These are phyloP conservation scores for Lithophane socia DNA, from an alignment of 2,888 invertebrate species.

Conservation along the genomic window DNA sequence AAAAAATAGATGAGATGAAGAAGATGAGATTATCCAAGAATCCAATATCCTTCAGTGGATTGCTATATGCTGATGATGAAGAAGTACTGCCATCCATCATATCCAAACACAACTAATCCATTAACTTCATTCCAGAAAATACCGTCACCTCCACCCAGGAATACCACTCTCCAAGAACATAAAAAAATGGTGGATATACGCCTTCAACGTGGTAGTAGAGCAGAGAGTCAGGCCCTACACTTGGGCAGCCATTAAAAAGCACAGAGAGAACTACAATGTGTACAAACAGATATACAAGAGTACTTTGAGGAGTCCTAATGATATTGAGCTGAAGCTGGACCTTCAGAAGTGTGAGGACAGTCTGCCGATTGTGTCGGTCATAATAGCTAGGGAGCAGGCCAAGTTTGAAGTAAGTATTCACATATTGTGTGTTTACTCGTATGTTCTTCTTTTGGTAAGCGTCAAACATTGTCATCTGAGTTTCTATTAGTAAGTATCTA, in stretches of 20 bases:
- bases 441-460: too few relatives aligned
- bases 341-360: slow-evolving; percentile 94
- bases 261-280: slow-evolving; percentile 92
- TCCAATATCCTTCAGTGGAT: background rate
- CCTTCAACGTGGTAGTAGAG: slow-evolving; percentile 92
- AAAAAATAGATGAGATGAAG: too few relatives aligned
- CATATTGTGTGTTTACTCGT: too few relatives aligned
- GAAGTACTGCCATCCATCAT: too few relatives aligned
- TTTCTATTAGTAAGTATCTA: too few relatives aligned
- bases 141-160: slow-evolving; percentile 91
- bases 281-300: slow-evolving; percentile 93
- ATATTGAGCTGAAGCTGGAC: slow-evolving; percentile 93
- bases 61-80: background rate
- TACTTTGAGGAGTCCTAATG: slow-evolving; percentile 92
- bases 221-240: slow-evolving; percentile 94
- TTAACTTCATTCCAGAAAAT: slow-evolving; percentile 84
- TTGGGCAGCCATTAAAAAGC: slow-evolving; percentile 93
- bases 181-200: slow-evolving; percentile 94
- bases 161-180: slow-evolving; percentile 90
- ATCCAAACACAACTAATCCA: background rate
- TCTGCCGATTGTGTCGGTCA: slow-evolving; percentile 93
- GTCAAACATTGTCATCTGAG: too few relatives aligned
- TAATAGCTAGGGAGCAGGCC: slow-evolving; percentile 95
- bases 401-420: slow-evolving; percentile 92
- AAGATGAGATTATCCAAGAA: background rate